These are phyloP conservation scores for Parapristionchus giblindavisi DNA, from an alignment of 2,888 invertebrate genomes.

Conservation along the genomic window DNA sequence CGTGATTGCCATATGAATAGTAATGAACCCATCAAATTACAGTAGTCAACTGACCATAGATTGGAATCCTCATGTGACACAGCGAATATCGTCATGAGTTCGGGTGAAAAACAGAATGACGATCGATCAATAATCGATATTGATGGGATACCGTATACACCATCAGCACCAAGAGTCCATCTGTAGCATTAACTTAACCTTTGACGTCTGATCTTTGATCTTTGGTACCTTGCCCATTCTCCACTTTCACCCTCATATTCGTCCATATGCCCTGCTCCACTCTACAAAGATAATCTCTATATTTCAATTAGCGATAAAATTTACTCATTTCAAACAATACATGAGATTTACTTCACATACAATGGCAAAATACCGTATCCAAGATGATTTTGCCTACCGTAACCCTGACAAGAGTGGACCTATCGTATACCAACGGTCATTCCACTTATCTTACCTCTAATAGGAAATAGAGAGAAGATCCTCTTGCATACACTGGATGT, in stretches of 20 bases:
- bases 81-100: constrained; percentile 7
- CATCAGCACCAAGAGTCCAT: constrained; percentile 7
- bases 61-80: neutral
- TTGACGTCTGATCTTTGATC: neutral
- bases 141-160: neutral
- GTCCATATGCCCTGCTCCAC: neutral
- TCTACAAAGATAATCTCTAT: neutral
- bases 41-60: neutral
- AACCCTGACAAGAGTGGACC: neutral
- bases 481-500: neutral
- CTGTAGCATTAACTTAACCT: neutral
- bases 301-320: neutral
- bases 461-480: constrained; percentile 13
- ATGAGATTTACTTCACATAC: too few species aligned
- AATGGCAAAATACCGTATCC: too few species aligned
- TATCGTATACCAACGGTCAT: too few species aligned
- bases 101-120: constrained; percentile 4
- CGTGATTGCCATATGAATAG: neutral
- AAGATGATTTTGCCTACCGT: too few species aligned
- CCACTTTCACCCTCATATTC: constrained; percentile 5
- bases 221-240: constrained; percentile 8
- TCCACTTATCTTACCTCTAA: neutral
- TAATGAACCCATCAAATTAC: too few species aligned
- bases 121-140: neutral
- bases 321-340: neutral